These are phyloP conservation scores for Urocolius indicus DNA, from an alignment of 2,113 vertebrate genomes.

Conservation along the genomic window DNA sequence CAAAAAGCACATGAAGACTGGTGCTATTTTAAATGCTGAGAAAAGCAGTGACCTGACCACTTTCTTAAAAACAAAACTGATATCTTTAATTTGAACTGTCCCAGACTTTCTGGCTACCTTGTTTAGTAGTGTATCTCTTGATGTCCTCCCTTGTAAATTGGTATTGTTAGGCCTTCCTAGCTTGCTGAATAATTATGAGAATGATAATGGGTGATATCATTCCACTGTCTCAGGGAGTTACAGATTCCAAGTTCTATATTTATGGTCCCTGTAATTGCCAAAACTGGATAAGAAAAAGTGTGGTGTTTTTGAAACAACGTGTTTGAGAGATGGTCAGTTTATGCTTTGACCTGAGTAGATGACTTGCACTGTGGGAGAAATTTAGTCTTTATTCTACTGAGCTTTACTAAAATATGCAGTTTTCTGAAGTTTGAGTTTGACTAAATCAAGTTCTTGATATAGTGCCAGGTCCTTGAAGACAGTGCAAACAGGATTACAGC, in stretches of 20 bases:
- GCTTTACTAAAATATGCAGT: neutral
- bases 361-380: neutral
- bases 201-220: neutral
- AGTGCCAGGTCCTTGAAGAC: neutral
- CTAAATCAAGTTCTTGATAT: neutral
- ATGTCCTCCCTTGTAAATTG: neutral
- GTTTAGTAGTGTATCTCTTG: neutral
- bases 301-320: neutral
- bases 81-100: neutral
- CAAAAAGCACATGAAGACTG: neutral
- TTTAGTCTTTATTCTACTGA: neutral
- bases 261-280: neutral
- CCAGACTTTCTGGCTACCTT: neutral
- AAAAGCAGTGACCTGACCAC: neutral
- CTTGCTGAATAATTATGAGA: neutral
- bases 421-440: neutral
- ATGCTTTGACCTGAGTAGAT: neutral
- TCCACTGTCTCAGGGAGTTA: neutral
- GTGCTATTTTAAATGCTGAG: neutral
- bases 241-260: neutral
- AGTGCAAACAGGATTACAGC: neutral
- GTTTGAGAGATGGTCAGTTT: neutral
- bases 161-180: neutral
- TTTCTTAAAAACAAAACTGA: neutral
- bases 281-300: neutral